Percentiles rank a stretch among this genome's conserved stretches.
Conservation (phyloP, 2,888 invertebrate species). For the Spicauda simplicius region DNA sequence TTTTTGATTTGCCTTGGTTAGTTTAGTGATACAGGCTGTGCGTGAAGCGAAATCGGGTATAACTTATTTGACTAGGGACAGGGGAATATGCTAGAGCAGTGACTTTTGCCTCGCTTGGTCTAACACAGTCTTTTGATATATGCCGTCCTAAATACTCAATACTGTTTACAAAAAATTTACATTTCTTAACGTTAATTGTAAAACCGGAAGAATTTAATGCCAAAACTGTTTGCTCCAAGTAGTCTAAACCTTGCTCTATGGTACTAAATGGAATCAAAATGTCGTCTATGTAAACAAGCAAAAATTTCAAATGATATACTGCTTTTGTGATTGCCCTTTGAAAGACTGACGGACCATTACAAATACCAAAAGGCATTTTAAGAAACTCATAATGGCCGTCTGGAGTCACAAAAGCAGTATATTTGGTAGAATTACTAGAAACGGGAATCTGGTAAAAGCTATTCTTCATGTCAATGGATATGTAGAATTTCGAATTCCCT, state of each 20-base stretch:
- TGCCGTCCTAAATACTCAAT: constrained; percentile 43
- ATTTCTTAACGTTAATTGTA: constrained; percentile 39
- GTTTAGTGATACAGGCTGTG: constrained; percentile 45
- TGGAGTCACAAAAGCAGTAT: constrained; percentile 44
- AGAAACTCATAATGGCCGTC: constrained; percentile 42
- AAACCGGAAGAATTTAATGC: constrained; percentile 32
- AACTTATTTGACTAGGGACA: constrained; percentile 41
- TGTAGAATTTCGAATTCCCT: constrained; percentile 30
- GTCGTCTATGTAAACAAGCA: constrained; percentile 36
- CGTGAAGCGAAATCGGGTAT: constrained; percentile 35
- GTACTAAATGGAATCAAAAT: constrained; percentile 30
- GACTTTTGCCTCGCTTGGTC: constrained; percentile 42
- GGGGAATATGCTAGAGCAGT: constrained; percentile 41
- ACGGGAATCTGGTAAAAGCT: constrained; percentile 41
- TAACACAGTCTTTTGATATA: constrained; percentile 40
- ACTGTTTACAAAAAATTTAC: constrained; percentile 39
- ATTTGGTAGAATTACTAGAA: constrained; percentile 36
- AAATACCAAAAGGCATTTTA: constrained; percentile 46
- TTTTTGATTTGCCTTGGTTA: constrained; percentile 40
- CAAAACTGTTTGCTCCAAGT: constrained; percentile 20
- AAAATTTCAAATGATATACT: constrained; percentile 31
- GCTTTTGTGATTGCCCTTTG: constrained; percentile 39
- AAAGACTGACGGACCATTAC: constrained; percentile 44
- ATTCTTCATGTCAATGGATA: constrained; percentile 41
- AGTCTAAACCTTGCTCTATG: constrained; percentile 34